Base-by-base conservation (phyloP, 1,140 invertebrate species). In the Drosophila nebulosa region DNA sequence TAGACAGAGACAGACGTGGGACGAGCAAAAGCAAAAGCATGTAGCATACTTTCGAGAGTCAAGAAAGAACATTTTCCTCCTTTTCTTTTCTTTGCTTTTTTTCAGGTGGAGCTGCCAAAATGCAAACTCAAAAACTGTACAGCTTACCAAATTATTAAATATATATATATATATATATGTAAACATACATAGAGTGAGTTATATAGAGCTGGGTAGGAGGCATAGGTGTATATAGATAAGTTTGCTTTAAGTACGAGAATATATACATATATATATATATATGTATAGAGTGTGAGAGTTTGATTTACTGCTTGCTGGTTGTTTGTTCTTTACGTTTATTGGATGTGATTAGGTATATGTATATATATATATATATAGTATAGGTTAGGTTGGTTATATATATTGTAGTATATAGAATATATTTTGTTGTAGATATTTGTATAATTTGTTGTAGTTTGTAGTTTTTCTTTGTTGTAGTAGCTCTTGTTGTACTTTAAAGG, bases 81-180 rank as follows among this genome's bases (percentile, higher is more conserved):
- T 32, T 4, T 32, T 32, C 7, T 32, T 30, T 32, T 5, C 1
- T 32, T 32, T 32, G 30, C 7, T 32, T 32, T 35, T 12, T 35
- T 35, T 16, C 39, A 42, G 14, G 12, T 18, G 14, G 39, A 46
- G 39, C 39, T 46, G 39, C 39, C 39, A 46, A 46, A 46, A 46
- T 46, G 39, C 39, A 46, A 46, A 46, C 39, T 46, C 39, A 46
- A 46, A 46, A 46, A 46, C 16, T 46, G 39, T 72, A 70, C 63
- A 39, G 51, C 70, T 56, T 65, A 64, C 56, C 57, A 69, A 73
- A 42, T 72, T 64, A 32, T 51, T 72, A 42, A 39, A 16, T 21
- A 46, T 21, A 46, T 18, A 21, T 39, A 14, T 14, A 39, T 46
- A 10, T 46, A 21, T 46, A 46, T 16, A 42, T 14, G 14, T 39